These are phyloP conservation scores for Hozukius guyotensis DNA, from an alignment of 2,797 vertebrate species.

Conservation along the genomic window DNA sequence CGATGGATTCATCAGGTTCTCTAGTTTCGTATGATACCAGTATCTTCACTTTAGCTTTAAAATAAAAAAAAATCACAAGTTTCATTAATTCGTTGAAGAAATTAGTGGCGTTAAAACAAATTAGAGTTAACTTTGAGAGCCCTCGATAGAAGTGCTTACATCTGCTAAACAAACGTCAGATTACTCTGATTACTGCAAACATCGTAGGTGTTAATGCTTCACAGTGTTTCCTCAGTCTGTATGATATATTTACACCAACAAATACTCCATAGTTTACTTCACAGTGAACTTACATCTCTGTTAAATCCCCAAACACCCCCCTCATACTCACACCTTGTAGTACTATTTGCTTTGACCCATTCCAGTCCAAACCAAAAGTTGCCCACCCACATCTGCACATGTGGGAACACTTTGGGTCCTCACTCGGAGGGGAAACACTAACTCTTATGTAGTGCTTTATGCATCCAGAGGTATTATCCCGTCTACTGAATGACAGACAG, in stretches of 20 bases:
- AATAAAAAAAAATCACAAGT: too few relatives aligned
- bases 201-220: background rate
- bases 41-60: too few relatives aligned
- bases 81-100: too few relatives aligned
- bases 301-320: background rate
- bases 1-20: too few relatives aligned
- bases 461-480: slow-evolving; percentile 27
- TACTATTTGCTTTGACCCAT: slow-evolving; percentile 61
- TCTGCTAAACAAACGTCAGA: background rate
- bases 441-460: slow-evolving; percentile 16
- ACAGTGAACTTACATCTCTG: background rate
- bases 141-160: background rate
- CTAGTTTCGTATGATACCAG: too few relatives aligned
- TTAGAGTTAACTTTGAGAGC: too few relatives aligned
- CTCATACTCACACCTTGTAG: background rate
- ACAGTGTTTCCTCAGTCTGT: background rate
- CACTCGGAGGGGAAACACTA: slow-evolving; percentile 42
- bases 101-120: too few relatives aligned
- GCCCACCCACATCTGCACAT: slow-evolving; percentile 79
- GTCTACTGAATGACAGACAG: slow-evolving; percentile 20
- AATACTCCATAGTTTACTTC: background rate
- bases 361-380: slow-evolving; percentile 59
- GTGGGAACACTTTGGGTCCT: slow-evolving; percentile 75
- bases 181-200: background rate
- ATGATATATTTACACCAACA: background rate